Percentiles rank a stretch among this genome's conserved stretches.
Evolutionary conservation across 1,140 invertebrate genomes (phyloP).

Genomic region (Lordiphosa clarofinis): DNA sequence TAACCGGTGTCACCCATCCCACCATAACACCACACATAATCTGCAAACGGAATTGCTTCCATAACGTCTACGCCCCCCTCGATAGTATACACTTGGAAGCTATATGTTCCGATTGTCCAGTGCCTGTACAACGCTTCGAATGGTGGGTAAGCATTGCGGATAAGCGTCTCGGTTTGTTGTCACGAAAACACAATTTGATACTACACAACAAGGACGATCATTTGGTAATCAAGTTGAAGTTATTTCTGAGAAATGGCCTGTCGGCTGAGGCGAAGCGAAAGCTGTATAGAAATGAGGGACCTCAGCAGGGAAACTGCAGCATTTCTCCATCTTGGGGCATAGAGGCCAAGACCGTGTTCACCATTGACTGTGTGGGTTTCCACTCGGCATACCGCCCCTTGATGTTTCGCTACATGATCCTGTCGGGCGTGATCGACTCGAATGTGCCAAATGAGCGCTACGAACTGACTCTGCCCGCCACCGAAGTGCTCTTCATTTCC

Average conservation of each 20-base stretch:
- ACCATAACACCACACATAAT: conserved; percentile 14
- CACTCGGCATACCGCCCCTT: conserved; percentile 5
- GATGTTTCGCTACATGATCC: conserved; percentile 3
- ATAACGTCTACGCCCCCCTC: not conserved
- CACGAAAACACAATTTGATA: not conserved
- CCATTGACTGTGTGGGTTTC: conserved; percentile 6
- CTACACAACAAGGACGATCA: not conserved
- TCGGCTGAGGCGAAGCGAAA: not conserved
- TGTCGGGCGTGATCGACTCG: not conserved
- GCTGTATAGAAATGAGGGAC: conserved; percentile 12
- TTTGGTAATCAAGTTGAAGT: not conserved
- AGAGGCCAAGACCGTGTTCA: conserved; percentile 12
- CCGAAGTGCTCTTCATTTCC: not conserved
- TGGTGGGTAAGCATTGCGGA: conserved; percentile 12
- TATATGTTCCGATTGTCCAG: conserved; percentile 9
- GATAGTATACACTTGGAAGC: conserved; percentile 13
- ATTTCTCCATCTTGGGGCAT: not conserved
- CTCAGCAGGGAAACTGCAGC: conserved; percentile 7
- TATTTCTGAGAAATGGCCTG: not conserved
- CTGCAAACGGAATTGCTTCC: conserved; percentile 14
- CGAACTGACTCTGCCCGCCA: not conserved
- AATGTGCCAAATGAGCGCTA: not conserved
- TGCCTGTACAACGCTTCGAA: not conserved
- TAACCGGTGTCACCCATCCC: not conserved
- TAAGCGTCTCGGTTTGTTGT: not conserved